A percentile compares a stretch with the other conserved stretches of the same genome.
Evolutionary conservation across 2,113 vertebrate genomes (phyloP).

Genomic region (Fregata magnificens): DNA sequence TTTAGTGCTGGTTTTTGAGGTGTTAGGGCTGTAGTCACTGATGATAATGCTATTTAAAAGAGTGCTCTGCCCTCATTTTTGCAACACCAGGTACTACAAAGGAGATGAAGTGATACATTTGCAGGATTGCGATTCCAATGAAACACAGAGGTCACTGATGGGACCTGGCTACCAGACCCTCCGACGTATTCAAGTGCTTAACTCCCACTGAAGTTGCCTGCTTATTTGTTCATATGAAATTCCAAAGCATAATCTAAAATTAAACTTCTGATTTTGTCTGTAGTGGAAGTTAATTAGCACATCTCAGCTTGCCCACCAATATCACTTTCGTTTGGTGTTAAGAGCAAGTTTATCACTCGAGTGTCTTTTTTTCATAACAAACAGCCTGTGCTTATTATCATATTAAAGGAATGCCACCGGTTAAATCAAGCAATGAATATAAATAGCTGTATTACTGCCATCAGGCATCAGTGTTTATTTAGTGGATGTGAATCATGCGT

Average conservation of each 20-base stretch:
- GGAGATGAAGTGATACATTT: neutral
- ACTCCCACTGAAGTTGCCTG: neutral
- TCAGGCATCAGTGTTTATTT: slow-evolving; percentile 83
- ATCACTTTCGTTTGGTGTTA: slow-evolving; percentile 77
- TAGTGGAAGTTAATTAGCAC: slow-evolving; percentile 76
- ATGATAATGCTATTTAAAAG: neutral
- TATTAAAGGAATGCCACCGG: slow-evolving; percentile 84
- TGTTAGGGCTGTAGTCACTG: neutral
- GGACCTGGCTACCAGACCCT: neutral
- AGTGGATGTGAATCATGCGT: slow-evolving; percentile 76
- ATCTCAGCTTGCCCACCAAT: slow-evolving; percentile 74
- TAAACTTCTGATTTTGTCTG: slow-evolving; percentile 73
- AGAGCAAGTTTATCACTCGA: slow-evolving; percentile 72
- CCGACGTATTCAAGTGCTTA: neutral
- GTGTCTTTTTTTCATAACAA: slow-evolving; percentile 62
- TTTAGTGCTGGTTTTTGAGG: neutral
- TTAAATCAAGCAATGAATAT: slow-evolving; percentile 85
- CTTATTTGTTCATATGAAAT: slow-evolving; percentile 28
- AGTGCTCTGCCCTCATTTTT: neutral
- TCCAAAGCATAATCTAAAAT: slow-evolving; percentile 71
- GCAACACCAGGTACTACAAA: neutral
- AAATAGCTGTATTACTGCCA: slow-evolving; percentile 86
- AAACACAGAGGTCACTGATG: neutral
- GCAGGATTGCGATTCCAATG: neutral
- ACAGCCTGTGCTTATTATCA: slow-evolving; percentile 82